Conservation (phyloP, 2,888 invertebrate species). For the Ormia ochracea region DNA sequence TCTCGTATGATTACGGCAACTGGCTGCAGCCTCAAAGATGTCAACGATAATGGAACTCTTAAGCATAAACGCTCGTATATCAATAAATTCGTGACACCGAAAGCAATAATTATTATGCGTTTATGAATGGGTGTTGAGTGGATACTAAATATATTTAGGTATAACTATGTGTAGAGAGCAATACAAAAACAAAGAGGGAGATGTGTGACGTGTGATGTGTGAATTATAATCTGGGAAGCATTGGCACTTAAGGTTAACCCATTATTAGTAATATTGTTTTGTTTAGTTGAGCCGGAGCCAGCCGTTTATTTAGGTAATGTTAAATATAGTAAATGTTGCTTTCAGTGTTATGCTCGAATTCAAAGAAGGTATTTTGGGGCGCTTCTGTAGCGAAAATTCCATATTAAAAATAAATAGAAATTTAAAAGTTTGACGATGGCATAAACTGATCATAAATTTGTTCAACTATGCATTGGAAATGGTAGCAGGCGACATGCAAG, state of each 20-base stretch:
- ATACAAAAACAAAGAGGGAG: no score
- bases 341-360: slow-evolving; percentile 44
- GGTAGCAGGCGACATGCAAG: slow-evolving; percentile 2
- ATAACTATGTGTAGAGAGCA: no score
- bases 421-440: slow-evolving; percentile 22
- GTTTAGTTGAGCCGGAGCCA: slow-evolving; percentile 10
- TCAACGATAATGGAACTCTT: background rate
- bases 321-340: slow-evolving; percentile 57
- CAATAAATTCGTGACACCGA: slow-evolving; percentile 45
- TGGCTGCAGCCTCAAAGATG: background rate
- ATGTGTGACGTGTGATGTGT: background rate
- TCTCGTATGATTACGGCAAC: background rate
- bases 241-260: slow-evolving; percentile 58
- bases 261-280: slow-evolving; percentile 46
- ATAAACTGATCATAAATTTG: slow-evolving; percentile 32
- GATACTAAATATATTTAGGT: slow-evolving; percentile 21
- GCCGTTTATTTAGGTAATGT: background rate
- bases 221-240: background rate
- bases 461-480: slow-evolving; percentile 13
- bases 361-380: slow-evolving; percentile 10
- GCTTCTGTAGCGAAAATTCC: slow-evolving; percentile 19
- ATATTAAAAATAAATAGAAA: slow-evolving; percentile 13
- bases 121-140: slow-evolving; percentile 18
- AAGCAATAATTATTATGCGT: background rate
- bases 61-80: slow-evolving; percentile 57